Evolutionary conservation across 2,797 vertebrate genomes (phyloP), one percentile per base, ranked within the genome.

Genomic region (Corythornis leucogaster): DNA sequence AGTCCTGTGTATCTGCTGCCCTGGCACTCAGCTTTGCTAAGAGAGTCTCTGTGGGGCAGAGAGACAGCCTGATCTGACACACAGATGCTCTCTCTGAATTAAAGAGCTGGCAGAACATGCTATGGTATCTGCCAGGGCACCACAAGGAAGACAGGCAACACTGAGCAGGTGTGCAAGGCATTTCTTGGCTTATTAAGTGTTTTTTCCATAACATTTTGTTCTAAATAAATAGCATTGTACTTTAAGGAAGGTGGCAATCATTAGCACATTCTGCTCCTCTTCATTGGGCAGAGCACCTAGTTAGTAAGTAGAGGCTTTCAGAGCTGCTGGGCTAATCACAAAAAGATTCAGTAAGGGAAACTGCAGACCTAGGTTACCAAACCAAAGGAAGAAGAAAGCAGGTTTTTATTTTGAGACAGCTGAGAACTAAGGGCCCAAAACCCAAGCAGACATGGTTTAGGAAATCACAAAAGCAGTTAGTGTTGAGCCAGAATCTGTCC

Each of bases 61-160:
- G 63, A 96, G 59, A 79, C 86, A 86, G 91, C 76, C 81, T 15
- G 62, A 95, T 92, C 86, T 88, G 92, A 91, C 68, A 91, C 93
- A 85, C 95, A 96, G 93, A 94, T 94, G 94, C 94, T 96, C 92
- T 90, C 92, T 90, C 95, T 95, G 92, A 95, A 96, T 95, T 95
- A 95, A 96, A 91, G 90, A 95, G 93, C 90, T 96, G 95, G 95
- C 94, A 96, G 78, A 94, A 85, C 55, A 79, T 80, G 22, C 66
- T 85, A 82, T 82, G 61, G 5, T 66, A 75, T 75, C 94, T 96
- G 94, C 92, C 89, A 95, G 91, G 73, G 85, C 92, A 93, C 90
- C 90, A 96, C 94, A 95, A 94, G 92, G 94, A 92, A 95, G 62
- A 89, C 75, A 92, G 66, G 93, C 95, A 94, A 77, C 1, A 15